These are phyloP conservation scores for Leptoteleia sp. DNA, from an alignment of 1,140 invertebrate species.

Conservation along the genomic window DNA sequence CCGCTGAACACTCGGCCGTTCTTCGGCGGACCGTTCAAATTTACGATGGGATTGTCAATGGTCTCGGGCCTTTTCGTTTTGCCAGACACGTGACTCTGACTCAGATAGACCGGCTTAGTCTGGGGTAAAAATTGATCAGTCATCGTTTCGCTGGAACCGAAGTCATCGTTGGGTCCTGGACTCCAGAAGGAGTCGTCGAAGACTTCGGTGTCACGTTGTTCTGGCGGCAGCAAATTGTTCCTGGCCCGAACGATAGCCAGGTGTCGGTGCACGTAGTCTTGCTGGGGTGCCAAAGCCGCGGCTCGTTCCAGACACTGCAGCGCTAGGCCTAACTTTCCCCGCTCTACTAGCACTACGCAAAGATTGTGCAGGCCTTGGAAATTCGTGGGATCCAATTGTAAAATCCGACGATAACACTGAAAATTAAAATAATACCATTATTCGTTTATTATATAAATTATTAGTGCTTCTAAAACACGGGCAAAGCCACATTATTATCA, in stretches of 20 bases:
- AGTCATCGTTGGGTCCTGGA: constrained; percentile 30
- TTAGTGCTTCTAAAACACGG: too few species aligned
- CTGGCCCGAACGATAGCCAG: constrained; percentile 91
- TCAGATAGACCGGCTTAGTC: constrained; percentile 70
- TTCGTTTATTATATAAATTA: too few species aligned
- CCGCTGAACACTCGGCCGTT: too few species aligned
- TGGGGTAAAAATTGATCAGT: constrained; percentile 69
- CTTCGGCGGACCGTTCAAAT: too few species aligned
- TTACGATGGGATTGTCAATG: constrained; percentile 72
- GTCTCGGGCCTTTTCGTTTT: constrained; percentile 66
- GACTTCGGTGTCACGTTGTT: constrained; percentile 73
- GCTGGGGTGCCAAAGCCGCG: constrained; percentile 89
- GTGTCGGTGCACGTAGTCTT: constrained; percentile 95
- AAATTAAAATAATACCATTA: too few species aligned
- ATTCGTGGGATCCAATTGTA: constrained; percentile 93
- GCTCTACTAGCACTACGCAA: constrained; percentile 96
- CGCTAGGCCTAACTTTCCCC: constrained; percentile 90
- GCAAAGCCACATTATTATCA: too few species aligned
- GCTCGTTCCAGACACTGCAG: constrained; percentile 92
- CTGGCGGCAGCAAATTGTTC: constrained; percentile 78
- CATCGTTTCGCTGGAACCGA: constrained; percentile 53
- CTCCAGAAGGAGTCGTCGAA: constrained; percentile 76
- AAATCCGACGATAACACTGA: constrained; percentile 94
- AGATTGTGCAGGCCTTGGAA: constrained; percentile 97
- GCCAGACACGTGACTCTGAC: constrained; percentile 69